phyloP scores from a whole-genome alignment of 2,888 invertebrate genomes.

The Mantis religiosa region DNA sequence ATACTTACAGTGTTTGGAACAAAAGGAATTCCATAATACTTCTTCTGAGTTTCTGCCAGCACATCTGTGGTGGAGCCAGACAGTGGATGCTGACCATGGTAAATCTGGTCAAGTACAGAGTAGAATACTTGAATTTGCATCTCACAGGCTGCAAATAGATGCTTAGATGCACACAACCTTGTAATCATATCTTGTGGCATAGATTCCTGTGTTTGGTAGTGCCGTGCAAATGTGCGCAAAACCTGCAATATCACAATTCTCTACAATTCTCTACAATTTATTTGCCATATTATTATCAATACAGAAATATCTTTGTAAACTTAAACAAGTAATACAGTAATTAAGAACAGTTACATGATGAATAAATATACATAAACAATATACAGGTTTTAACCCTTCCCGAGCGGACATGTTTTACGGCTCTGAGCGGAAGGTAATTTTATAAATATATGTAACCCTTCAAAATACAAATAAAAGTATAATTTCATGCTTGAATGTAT shows the following conservation, averaged over 20 bases:
- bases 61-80: conserved; percentile 63
- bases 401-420: too few species aligned
- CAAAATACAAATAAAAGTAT: too few species aligned
- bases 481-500: too few species aligned
- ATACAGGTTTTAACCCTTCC: too few species aligned
- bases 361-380: too few species aligned
- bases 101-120: conserved; percentile 85
- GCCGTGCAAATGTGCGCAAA: conserved; percentile 78
- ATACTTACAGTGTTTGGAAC: conserved; percentile 73
- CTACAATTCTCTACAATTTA: too few species aligned
- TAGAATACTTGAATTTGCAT: conserved; percentile 88
- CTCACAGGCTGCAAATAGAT: conserved; percentile 84
- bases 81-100: conserved; percentile 64
- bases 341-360: too few species aligned
- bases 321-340: too few species aligned
- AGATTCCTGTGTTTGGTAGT: conserved; percentile 82
- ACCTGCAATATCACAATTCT: conserved; percentile 57
- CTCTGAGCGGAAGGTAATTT: too few species aligned
- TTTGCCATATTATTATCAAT: too few species aligned
- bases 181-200: conserved; percentile 77
- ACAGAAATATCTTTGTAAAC: too few species aligned
- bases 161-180: conserved; percentile 78
- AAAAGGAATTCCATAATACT: conserved; percentile 83
- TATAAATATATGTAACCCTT: too few species aligned
- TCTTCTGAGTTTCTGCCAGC: conserved; percentile 68